A percentile compares a stretch with the other conserved stretches of the same genome.
Evolutionary conservation across 2,888 invertebrate species (phyloP).

Genomic region (Tachina grossa): DNA sequence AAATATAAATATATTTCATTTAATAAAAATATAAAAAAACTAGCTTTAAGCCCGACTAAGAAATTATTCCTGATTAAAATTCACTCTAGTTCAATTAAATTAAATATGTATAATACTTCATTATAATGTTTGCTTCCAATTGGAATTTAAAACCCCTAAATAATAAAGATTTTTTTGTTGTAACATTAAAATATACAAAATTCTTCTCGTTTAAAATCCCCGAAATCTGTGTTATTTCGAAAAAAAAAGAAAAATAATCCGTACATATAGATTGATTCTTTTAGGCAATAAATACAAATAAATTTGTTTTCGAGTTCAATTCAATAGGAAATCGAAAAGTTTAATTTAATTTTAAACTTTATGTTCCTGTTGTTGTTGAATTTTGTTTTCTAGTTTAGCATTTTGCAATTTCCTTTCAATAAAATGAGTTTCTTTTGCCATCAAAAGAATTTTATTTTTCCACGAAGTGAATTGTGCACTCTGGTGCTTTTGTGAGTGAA

Average conservation of each 20-base stretch:
- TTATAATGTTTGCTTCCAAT: no score
- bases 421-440: constrained; percentile 57
- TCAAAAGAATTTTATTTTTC: constrained; percentile 43
- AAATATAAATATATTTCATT: no score
- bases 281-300: constrained; percentile 3
- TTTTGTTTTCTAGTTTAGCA: constrained; percentile 48
- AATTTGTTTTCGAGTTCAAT: constrained; percentile 58
- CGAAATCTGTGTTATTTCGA: background rate
- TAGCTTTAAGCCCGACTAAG: no score
- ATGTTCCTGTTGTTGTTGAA: constrained; percentile 44
- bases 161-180: no score
- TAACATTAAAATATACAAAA: no score
- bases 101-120: no score
- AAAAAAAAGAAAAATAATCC: constrained; percentile 1
- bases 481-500: constrained; percentile 30
- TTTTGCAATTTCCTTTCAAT: constrained; percentile 67
- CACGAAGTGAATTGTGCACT: constrained; percentile 12
- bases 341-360: constrained; percentile 70
- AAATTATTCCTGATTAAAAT: no score
- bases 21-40: no score
- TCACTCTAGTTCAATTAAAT: no score
- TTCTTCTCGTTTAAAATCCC: no score
- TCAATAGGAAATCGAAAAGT: constrained; percentile 68
- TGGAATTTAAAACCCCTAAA: no score
- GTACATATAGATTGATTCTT: background rate